phyloP scores from a whole-genome alignment of 37 sponge, comb jelly and placozoan species.

The Bolinopsis microptera region DNA sequence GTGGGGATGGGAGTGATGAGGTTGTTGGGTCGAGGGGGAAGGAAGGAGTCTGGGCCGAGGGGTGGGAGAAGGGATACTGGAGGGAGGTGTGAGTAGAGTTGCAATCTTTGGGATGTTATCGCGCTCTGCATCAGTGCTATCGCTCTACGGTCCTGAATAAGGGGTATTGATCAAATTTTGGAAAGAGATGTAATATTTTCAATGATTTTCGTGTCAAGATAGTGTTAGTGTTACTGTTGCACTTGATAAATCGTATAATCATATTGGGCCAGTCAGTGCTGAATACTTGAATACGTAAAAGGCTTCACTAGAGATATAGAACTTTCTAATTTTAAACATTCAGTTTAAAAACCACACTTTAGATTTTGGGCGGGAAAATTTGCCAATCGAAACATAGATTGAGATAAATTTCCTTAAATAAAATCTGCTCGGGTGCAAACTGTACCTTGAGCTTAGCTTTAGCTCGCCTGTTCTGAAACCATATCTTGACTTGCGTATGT shows the following conservation, averaged over 20 bases:
- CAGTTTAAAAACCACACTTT: too few relatives aligned
- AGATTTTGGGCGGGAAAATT: too few relatives aligned
- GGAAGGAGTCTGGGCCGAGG: not conserved
- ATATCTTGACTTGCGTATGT: conserved; percentile 61
- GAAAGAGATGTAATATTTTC: not conserved
- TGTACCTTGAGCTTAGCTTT: conserved; percentile 65
- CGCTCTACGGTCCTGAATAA: conserved; percentile 44
- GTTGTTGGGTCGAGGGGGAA: conserved; percentile 61
- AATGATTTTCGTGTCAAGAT: not conserved
- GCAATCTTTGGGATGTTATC: conserved; percentile 26
- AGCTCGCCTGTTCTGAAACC: conserved; percentile 63
- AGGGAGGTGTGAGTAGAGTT: conserved; percentile 31
- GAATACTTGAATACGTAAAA: too few relatives aligned
- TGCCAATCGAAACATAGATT: too few relatives aligned
- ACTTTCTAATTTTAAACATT: too few relatives aligned
- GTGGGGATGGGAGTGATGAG: conserved; percentile 56
- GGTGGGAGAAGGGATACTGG: conserved; percentile 15
- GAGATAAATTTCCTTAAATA: too few relatives aligned
- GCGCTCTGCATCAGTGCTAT: conserved; percentile 65
- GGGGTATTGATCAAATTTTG: not conserved
- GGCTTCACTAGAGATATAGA: too few relatives aligned
- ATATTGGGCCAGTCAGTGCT: too few relatives aligned
- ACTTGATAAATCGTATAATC: not conserved
- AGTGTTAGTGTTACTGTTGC: not conserved
- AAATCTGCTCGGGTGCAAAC: too few relatives aligned